Evolutionary conservation across 2,113 vertebrate species (phyloP), one percentile per base, ranked within the genome.

Genomic region (Sminthopsis crassicaudata): DNA sequence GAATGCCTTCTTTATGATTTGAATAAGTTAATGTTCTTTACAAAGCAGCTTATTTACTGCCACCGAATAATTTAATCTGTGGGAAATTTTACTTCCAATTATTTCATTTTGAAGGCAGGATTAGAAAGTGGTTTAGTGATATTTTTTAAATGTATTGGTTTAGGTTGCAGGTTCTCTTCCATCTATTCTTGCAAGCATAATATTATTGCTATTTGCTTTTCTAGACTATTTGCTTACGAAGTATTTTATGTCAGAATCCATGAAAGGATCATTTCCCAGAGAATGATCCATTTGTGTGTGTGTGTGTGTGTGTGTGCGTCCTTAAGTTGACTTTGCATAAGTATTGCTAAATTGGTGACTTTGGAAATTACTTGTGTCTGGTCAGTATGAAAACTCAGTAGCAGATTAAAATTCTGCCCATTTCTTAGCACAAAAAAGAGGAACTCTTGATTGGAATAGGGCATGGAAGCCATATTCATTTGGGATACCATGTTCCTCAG

Each of bases 141-240:
- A 54, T 24, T 90, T 93, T 67, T 27, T 91, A 93, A 22, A 53
- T 9, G 30, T 88, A 22, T 2, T 22, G 57, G 52, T 95, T 55
- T 53, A 36, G 53, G n/a, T n/a, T 42, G 88, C 46, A 24, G 55
- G 12, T 84, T 92, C 6, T 26, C 90, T 48, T 91, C 19, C 12
- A 92, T 50, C 90, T 92, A 26, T 60, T 97, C 94, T 90, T 89
- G 19, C 54, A 96, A 93, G 48, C 23, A 50, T 46, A 84, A 26
- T 53, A 53, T 48, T 53, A 53, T 48, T 5, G 0, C 46, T 0
- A 67, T 42, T 91, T 92, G 8, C 30, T 92, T 97, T 93, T 90
- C 51, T 95, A 96, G n/a, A 0, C 7, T 42, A 25, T 2, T 92
- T 91, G 51, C 25, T 3, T 95, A 5, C n/a, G 23, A 52, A 60